Evolutionary conservation across 2,888 invertebrate genomes (phyloP).

Genomic region (Chymomyza procnemis): DNA sequence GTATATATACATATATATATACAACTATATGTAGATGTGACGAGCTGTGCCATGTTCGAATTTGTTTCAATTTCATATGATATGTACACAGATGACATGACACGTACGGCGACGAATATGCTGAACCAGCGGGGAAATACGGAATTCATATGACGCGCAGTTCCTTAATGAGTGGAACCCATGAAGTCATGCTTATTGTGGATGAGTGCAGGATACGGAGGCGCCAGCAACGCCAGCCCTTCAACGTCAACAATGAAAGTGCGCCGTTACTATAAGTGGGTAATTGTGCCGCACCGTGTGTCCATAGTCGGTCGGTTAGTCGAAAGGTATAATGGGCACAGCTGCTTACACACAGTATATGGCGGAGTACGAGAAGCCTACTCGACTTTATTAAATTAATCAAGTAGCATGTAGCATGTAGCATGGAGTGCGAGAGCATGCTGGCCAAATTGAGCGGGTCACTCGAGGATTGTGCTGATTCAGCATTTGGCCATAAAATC

Average conservation of each 20-base stretch:
- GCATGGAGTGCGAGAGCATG: slow-evolving; percentile 39
- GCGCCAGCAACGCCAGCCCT: slow-evolving; percentile 7
- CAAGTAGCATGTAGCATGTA: slow-evolving; percentile 69
- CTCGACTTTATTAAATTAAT: slow-evolving; percentile 68
- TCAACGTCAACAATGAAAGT: slow-evolving; percentile 40
- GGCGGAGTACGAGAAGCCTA: background rate
- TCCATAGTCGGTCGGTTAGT: background rate
- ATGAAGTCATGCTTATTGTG: slow-evolving; percentile 65
- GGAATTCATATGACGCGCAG: background rate
- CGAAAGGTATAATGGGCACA: background rate
- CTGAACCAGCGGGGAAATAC: background rate
- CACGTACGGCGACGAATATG: slow-evolving; percentile 53
- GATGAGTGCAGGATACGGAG: background rate
- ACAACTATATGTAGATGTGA: background rate
- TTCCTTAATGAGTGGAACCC: slow-evolving; percentile 10
- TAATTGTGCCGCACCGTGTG: slow-evolving; percentile 56
- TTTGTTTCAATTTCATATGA: slow-evolving; percentile 64
- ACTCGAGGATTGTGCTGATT: slow-evolving; percentile 45
- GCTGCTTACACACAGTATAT: background rate
- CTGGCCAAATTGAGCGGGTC: background rate
- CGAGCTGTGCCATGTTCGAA: slow-evolving; percentile 31
- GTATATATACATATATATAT: background rate
- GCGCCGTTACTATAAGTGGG: slow-evolving; percentile 62
- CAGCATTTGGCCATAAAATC: slow-evolving; percentile 59
- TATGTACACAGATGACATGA: slow-evolving; percentile 39